Conservation (phyloP, 1,140 invertebrate genomes). For the Cepaea nemoralis region DNA sequence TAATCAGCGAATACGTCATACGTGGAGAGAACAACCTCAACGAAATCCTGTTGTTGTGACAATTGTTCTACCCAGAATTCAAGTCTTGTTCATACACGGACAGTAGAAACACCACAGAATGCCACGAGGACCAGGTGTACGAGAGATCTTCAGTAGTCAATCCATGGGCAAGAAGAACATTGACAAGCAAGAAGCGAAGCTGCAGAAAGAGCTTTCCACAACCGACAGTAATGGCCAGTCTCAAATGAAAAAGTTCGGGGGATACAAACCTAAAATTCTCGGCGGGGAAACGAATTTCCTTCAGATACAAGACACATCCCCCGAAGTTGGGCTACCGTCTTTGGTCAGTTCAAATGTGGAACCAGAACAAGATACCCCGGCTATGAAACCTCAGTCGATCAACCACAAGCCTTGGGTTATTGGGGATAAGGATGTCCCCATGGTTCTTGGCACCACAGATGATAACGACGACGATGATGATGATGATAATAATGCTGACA, state of each 20-base stretch:
- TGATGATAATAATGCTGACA: not conserved
- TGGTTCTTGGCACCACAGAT: slow-evolving; percentile 26
- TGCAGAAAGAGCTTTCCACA: slow-evolving; percentile 17
- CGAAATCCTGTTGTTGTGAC: too few species aligned
- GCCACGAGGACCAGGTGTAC: slow-evolving; percentile 27
- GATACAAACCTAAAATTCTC: slow-evolving; percentile 46
- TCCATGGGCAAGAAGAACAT: not conserved
- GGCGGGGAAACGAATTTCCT: slow-evolving; percentile 15
- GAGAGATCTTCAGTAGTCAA: slow-evolving; percentile 36
- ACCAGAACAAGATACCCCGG: not conserved
- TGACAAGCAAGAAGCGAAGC: slow-evolving; percentile 38
- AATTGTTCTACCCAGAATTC: too few species aligned
- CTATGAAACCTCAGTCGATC: not conserved
- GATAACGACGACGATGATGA: slow-evolving; percentile 19
- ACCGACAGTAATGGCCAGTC: not conserved
- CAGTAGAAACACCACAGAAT: not conserved
- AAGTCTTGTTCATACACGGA: not conserved
- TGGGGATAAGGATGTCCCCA: slow-evolving; percentile 43
- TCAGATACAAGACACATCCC: not conserved
- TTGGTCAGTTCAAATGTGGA: not conserved
- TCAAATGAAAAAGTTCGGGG: slow-evolving; percentile 41
- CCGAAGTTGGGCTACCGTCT: not conserved
- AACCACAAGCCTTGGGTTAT: slow-evolving; percentile 36
- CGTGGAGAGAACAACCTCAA: too few species aligned
- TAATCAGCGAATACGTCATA: too few species aligned